Evolutionary conservation across 2,888 invertebrate genomes (phyloP).

Genomic region (Cecidostiba fungosa): DNA sequence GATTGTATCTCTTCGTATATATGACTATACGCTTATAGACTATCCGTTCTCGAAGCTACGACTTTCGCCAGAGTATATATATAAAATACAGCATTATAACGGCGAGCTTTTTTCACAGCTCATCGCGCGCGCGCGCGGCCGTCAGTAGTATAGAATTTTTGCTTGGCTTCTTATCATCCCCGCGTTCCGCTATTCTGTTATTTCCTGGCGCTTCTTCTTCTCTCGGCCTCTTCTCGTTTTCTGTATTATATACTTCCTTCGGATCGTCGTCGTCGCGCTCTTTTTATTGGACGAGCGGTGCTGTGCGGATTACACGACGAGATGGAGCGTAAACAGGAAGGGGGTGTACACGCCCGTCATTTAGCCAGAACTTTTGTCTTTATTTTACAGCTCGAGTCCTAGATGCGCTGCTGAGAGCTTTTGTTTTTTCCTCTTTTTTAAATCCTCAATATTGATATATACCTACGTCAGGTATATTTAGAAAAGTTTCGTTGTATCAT

Average conservation of each 20-base stretch:
- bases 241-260: background rate
- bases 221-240: background rate
- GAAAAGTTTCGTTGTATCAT: background rate
- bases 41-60: too few relatives aligned
- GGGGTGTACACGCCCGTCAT: background rate
- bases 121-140: too few relatives aligned
- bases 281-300: background rate
- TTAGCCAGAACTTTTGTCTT: background rate
- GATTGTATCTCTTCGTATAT: too few relatives aligned
- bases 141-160: too few relatives aligned
- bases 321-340: conserved; percentile 19
- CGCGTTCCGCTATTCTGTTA: conserved; percentile 43
- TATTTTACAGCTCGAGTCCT: background rate
- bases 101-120: too few relatives aligned
- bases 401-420: too few relatives aligned
- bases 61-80: too few relatives aligned
- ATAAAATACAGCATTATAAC: too few relatives aligned
- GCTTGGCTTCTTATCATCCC: background rate
- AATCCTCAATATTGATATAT: too few relatives aligned
- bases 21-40: too few relatives aligned
- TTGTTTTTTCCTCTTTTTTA: too few relatives aligned
- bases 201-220: conserved; percentile 20
- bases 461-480: too few relatives aligned
- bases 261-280: background rate
- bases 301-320: background rate